Evolutionary conservation across 1,140 invertebrate genomes (phyloP).

Genomic region (Lanistes nyassanus): DNA sequence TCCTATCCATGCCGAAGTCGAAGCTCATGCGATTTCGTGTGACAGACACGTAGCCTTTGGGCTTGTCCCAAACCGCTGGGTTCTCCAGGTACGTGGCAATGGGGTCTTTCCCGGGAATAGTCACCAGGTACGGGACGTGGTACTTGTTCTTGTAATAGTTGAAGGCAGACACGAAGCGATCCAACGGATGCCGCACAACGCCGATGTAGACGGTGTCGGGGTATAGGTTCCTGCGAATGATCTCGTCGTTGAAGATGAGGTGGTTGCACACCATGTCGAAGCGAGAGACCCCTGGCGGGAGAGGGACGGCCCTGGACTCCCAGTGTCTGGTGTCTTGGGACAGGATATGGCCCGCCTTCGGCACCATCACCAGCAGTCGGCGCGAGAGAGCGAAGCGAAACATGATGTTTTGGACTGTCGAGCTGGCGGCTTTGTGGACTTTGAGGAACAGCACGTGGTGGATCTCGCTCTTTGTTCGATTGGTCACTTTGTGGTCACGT

Average conservation of each 20-base stretch:
- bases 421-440: conserved; percentile 52
- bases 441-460: conserved; percentile 50
- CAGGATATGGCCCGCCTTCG: conserved; percentile 26
- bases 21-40: conserved; percentile 30
- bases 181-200: conserved; percentile 50
- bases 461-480: conserved; percentile 5
- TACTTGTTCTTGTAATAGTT: conserved; percentile 36
- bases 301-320: conserved; percentile 20
- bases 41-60: neutral
- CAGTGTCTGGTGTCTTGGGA: conserved; percentile 29
- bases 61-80: conserved; percentile 23
- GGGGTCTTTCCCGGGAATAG: conserved; percentile 37
- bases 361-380: conserved; percentile 45
- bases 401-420: conserved; percentile 48
- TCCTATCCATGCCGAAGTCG: conserved; percentile 29
- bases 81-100: conserved; percentile 39
- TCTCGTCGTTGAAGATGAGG: conserved; percentile 42
- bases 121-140: conserved; percentile 32
- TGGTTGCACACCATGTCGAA: conserved; percentile 51
- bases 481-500: too few species aligned
- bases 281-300: neutral
- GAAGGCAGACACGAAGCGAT: conserved; percentile 52
- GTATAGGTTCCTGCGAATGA: conserved; percentile 38
- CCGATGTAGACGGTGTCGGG: conserved; percentile 48
- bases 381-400: conserved; percentile 40